phyloP scores from a whole-genome alignment of 1,140 invertebrate genomes.

The Euglossa dilemma region DNA sequence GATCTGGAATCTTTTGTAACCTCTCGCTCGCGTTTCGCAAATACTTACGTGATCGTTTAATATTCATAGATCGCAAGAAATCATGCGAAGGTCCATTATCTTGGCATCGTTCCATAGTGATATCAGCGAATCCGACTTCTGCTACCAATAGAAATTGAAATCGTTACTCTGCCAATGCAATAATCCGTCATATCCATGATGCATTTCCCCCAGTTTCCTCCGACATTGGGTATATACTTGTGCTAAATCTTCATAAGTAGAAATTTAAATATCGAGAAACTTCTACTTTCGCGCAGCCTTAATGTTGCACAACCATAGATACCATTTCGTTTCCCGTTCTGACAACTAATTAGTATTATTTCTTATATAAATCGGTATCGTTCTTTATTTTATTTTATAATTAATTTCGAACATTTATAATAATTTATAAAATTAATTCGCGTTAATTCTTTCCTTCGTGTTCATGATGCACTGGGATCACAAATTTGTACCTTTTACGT shows the following conservation, averaged over 20 bases:
- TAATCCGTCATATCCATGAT: slow-evolving; percentile 1
- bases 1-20: too few relatives aligned
- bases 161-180: background rate
- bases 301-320: background rate
- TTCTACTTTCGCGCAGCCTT: background rate
- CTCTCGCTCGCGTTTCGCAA: too few relatives aligned
- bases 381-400: too few relatives aligned
- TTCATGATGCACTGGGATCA: too few relatives aligned
- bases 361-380: too few relatives aligned
- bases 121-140: slow-evolving; percentile 1
- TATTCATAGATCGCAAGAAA: background rate
- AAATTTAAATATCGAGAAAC: background rate
- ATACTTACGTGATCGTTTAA: background rate
- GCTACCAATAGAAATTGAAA: slow-evolving; percentile 6
- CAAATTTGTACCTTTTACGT: too few relatives aligned
- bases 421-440: too few relatives aligned
- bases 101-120: slow-evolving; percentile 4
- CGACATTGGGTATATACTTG: background rate
- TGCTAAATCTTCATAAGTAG: background rate
- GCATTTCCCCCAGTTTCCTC: background rate
- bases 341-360: background rate
- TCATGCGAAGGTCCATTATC: background rate
- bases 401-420: too few relatives aligned
- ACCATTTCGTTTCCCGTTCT: background rate
- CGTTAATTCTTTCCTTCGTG: too few relatives aligned